phyloP scores from a whole-genome alignment of 2,888 invertebrate genomes.

The Tinea pellionella region DNA sequence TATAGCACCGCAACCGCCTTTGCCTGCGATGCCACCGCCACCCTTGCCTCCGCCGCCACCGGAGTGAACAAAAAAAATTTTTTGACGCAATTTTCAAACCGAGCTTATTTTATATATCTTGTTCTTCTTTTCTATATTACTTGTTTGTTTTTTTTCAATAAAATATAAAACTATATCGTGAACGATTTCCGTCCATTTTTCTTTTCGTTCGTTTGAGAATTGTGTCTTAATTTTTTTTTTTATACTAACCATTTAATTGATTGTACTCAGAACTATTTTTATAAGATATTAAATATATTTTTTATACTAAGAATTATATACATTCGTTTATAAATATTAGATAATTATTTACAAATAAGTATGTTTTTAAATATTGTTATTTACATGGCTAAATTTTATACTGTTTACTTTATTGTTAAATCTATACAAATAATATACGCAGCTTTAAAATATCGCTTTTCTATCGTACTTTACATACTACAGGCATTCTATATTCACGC shows the following conservation, averaged over 20 bases:
- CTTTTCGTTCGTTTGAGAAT: slow-evolving; percentile 45
- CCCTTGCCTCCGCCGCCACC: slow-evolving; percentile 73
- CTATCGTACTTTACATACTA: no score
- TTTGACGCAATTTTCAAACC: slow-evolving; percentile 12
- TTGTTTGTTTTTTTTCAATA: no score
- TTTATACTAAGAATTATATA: slow-evolving; percentile 21
- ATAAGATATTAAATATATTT: slow-evolving; percentile 19
- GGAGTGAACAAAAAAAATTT: slow-evolving; percentile 26
- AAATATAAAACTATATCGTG: no score
- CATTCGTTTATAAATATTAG: no score
- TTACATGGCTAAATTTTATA: no score
- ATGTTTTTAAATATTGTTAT: no score
- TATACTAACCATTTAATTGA: not conserved
- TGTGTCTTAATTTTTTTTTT: slow-evolving; percentile 25
- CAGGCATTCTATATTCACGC: no score
- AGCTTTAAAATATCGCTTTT: no score
- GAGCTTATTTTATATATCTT: slow-evolving; percentile 10
- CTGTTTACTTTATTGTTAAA: no score
- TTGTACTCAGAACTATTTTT: slow-evolving; percentile 1
- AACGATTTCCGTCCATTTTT: slow-evolving; percentile 12
- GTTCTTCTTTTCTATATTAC: slow-evolving; percentile 13
- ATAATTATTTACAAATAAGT: no score
- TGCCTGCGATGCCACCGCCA: slow-evolving; percentile 72
- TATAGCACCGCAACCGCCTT: slow-evolving; percentile 49
- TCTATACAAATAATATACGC: no score